Evolutionary conservation across 2,113 vertebrate species (phyloP), one percentile per base, ranked within the genome.

Genomic region (Forbesichthys papilliferus): DNA sequence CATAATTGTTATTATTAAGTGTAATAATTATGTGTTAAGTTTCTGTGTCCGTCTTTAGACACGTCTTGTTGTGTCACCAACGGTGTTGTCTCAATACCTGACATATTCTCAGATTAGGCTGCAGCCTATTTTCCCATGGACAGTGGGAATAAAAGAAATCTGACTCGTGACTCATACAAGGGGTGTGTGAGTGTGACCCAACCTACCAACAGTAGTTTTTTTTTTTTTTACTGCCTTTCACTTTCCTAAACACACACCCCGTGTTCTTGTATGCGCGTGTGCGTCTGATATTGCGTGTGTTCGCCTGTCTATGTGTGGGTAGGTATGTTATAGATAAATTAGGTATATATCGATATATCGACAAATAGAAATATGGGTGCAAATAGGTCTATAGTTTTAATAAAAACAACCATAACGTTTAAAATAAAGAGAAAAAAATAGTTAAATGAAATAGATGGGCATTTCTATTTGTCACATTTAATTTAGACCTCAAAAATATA

Each of bases 401-500:
- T 2, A 3, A 27, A 27, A 27, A 27, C 1, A 27, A 20, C 20
- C 27, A 27, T 27, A 27, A 27, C 27, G 2, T 20, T 20, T 27
- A 27, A 27, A 27, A 27, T 20, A 20, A 20, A 20, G 20, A 20
- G 20, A 27, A 27, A 27, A 3, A 27, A 27, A 27, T 27, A 2
- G 27, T 27, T 27, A 2, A 27, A 27, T 27, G 1, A 27, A 27
- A 27, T 27, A 27, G 27, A 27, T 27, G 27, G 27, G 27, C 1
- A 27, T 27, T 27, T 27, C 27, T 27, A 27, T 27, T 27, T 27
- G 27, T 27, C 18, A 68, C 16, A 27, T 69, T 20, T 69, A 16
- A 36, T 61, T 78, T 61, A 71, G 67, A 84, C 83, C 83, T 81
- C 83, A 83, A 67, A 70, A 86, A 87, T 83, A 68, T 79, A 84